These are phyloP conservation scores for Lathronympha strigana DNA, from an alignment of 2,888 invertebrate species.

Conservation along the genomic window DNA sequence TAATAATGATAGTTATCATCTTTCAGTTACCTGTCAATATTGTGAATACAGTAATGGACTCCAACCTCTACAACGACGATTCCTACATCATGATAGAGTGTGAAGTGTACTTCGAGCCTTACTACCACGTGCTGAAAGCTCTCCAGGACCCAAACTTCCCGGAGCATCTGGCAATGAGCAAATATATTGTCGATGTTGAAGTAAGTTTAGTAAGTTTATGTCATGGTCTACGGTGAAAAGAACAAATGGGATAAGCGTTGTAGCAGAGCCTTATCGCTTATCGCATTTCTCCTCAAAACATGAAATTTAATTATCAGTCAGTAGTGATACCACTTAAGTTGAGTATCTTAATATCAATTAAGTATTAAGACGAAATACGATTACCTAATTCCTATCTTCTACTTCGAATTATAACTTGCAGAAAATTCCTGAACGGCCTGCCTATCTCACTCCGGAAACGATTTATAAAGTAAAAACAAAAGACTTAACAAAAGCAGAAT, in stretches of 20 bases:
- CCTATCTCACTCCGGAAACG: constrained; percentile 50
- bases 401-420: constrained; percentile 46
- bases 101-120: constrained; percentile 92
- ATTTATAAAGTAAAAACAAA: constrained; percentile 40
- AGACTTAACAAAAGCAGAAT: constrained; percentile 40
- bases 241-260: too few species aligned
- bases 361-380: background rate
- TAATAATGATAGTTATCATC: background rate
- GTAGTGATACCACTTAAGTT: too few species aligned
- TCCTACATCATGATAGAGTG: constrained; percentile 88
- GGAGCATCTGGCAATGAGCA: constrained; percentile 86
- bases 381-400: too few species aligned
- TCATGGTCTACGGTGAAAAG: too few species aligned
- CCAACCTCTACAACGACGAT: constrained; percentile 53
- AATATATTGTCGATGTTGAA: constrained; percentile 86
- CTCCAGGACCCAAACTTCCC: constrained; percentile 84
- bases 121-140: constrained; percentile 88
- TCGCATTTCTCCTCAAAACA: too few species aligned
- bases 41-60: constrained; percentile 50
- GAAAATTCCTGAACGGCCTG: constrained; percentile 56
- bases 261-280: too few species aligned
- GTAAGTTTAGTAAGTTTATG: constrained; percentile 69
- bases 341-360: background rate
- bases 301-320: too few species aligned
- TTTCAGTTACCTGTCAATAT: constrained; percentile 66